Conservation (phyloP, 2,797 vertebrate species). For the Pangasius djambal region DNA sequence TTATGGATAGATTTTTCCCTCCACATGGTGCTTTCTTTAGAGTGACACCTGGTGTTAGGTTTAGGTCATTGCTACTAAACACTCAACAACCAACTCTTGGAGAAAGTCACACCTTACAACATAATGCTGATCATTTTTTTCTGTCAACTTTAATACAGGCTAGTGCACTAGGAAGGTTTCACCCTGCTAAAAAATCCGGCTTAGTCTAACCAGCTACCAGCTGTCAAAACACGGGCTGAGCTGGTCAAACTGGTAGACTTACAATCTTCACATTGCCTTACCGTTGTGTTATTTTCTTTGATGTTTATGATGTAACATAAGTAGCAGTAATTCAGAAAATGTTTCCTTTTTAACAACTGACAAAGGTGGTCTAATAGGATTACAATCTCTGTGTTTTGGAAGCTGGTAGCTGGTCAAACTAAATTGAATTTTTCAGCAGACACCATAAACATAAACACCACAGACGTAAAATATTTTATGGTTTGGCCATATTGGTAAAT, state of each 20-base stretch:
- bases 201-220: too few species aligned
- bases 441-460: background rate
- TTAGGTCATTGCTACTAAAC: constrained; percentile 2
- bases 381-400: background rate
- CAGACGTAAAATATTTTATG: background rate
- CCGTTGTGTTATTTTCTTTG: background rate
- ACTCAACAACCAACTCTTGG: background rate
- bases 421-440: background rate
- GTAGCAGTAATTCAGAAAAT: background rate
- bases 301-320: background rate
- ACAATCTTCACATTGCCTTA: background rate
- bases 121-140: background rate
- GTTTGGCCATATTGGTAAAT: background rate
- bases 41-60: constrained; percentile 32
- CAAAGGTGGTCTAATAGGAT: background rate
- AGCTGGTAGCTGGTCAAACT: background rate
- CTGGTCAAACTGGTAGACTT: background rate
- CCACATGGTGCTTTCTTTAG: background rate
- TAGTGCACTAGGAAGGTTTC: background rate
- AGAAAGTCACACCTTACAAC: background rate
- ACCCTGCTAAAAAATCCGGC: background rate
- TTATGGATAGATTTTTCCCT: background rate
- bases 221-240: background rate
- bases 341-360: background rate
- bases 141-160: background rate